phyloP scores from a whole-genome alignment of 2,113 vertebrate genomes.

The Callithrix jacchus region DNA sequence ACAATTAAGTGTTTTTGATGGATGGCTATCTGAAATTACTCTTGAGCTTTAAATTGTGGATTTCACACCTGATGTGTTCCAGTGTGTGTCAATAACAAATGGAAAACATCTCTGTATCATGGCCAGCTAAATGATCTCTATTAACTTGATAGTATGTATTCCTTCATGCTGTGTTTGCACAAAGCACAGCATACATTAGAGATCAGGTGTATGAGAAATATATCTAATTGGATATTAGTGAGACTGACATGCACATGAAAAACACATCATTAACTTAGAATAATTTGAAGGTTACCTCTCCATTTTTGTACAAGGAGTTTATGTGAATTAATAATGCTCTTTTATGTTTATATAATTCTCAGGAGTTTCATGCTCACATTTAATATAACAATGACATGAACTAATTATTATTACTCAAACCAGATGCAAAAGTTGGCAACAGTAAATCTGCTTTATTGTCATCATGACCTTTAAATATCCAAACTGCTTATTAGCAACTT shows the following conservation, averaged over 20 bases:
- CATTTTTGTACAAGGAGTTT: background rate
- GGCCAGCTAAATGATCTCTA: slow-evolving; percentile 62
- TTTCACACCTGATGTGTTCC: slow-evolving; percentile 71
- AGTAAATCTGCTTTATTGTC: background rate
- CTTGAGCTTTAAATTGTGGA: slow-evolving; percentile 70
- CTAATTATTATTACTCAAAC: background rate
- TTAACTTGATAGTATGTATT: slow-evolving; percentile 62
- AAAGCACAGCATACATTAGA: slow-evolving; percentile 51
- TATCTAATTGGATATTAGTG: slow-evolving; percentile 64
- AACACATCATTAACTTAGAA: slow-evolving; percentile 64
- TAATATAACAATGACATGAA: background rate
- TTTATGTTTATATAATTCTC: background rate
- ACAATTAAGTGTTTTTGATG: slow-evolving; percentile 70
- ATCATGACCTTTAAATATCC: background rate
- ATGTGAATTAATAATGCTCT: slow-evolving; percentile 32
- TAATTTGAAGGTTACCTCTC: slow-evolving; percentile 52
- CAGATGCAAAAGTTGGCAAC: background rate
- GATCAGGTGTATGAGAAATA: slow-evolving; percentile 46
- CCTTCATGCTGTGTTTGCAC: slow-evolving; percentile 64
- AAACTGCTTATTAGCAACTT: background rate
- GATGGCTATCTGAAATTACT: slow-evolving; percentile 69
- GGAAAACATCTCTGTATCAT: slow-evolving; percentile 7
- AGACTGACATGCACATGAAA: slow-evolving; percentile 61
- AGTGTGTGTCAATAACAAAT: slow-evolving; percentile 67
- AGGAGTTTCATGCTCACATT: slow-evolving; percentile 19